Base-by-base conservation (phyloP, 92 coral and sea anemone species). In the Epizoanthus scotinus region DNA sequence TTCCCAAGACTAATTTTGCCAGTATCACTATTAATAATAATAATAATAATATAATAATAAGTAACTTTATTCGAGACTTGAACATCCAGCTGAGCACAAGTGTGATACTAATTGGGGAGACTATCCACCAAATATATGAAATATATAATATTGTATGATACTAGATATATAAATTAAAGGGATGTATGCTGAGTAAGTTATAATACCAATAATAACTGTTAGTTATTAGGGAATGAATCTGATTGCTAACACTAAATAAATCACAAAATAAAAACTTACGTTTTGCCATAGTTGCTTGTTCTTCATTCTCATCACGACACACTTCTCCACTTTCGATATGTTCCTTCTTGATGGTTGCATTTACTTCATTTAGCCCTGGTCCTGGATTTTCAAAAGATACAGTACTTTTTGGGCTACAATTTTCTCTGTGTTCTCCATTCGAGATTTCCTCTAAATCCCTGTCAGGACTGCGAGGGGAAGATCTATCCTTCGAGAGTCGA, bases 331-430 rank as follows among this genome's bases (percentile, higher is more conserved):
- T 64, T 64, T 64, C 70, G n/a, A 73, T 52, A n/a, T 73, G 79
- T 34, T 73, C 79, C 55, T 31, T 57, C 36, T 73, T 73, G 15
- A 73, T 52, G 21, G 67, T 19, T 24, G 67, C 66, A 57, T 66
- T 57, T 29, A 68, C 44, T 12, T 67, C 78, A 10, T 53, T 44
- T 17, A 22, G 52, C 52, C 69, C 26, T 25, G 62, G 36, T 75
- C 66, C 78, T 26, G 40, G 63, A 70, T 85, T 87, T 44, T 80
- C 90, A 65, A 31, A 78, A 18, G 90, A 87, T 66, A 73, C 82
- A 20, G 87, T 70, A 62, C 92, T 90, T 86, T 77, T 85, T 3
- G 97, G 97, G 71, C 97, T 92, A 25, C 84, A 80, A 74, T 73
- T 83, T 47, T 85, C 84, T 22, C 84, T 78, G 6, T 34, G 84